These are phyloP conservation scores for Arothron firmamentum DNA, from an alignment of 2,113 vertebrate species.

Conservation along the genomic window DNA sequence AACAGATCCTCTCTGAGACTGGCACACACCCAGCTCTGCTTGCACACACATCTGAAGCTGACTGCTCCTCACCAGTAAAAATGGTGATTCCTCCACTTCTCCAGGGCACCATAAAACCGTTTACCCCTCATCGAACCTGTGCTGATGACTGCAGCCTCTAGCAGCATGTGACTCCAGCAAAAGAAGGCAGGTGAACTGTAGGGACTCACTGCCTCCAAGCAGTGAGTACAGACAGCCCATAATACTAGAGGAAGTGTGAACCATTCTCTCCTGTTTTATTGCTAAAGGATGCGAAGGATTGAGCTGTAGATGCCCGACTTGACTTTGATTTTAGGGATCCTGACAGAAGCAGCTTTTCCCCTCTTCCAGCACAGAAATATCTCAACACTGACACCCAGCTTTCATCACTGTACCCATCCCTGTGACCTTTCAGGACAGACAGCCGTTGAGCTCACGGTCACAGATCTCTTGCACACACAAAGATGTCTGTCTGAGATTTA, in stretches of 20 bases:
- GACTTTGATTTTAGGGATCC: constrained; percentile 27
- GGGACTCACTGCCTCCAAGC: constrained; percentile 16
- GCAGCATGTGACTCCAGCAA: constrained; percentile 7
- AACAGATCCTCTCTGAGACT: constrained; percentile 45
- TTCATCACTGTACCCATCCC: constrained; percentile 42
- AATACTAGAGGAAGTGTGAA: constrained; percentile 47
- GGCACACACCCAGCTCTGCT: constrained; percentile 51
- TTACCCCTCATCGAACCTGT: constrained; percentile 26
- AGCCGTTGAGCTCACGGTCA: constrained; percentile 13
- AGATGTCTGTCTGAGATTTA: constrained; percentile 30
- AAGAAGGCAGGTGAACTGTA: constrained; percentile 15
- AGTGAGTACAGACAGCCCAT: constrained; percentile 22
- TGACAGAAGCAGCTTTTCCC: neutral
- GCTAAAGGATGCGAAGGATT: constrained; percentile 35
- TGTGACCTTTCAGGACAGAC: constrained; percentile 42
- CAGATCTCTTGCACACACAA: constrained; percentile 10
- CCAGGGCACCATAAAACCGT: constrained; percentile 50
- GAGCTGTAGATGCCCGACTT: constrained; percentile 24
- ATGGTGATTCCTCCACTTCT: constrained; percentile 62
- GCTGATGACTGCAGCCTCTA: constrained; percentile 9
- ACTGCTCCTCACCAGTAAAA: constrained; percentile 22
- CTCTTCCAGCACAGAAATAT: constrained; percentile 16
- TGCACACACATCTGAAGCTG: constrained; percentile 51
- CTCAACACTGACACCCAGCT: constrained; percentile 35
- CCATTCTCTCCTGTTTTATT: constrained; percentile 47